Percentiles rank a stretch among this genome's conserved stretches.
phyloP scores from a whole-genome alignment of 2,113 vertebrate genomes.

The Electrona antarctica region DNA sequence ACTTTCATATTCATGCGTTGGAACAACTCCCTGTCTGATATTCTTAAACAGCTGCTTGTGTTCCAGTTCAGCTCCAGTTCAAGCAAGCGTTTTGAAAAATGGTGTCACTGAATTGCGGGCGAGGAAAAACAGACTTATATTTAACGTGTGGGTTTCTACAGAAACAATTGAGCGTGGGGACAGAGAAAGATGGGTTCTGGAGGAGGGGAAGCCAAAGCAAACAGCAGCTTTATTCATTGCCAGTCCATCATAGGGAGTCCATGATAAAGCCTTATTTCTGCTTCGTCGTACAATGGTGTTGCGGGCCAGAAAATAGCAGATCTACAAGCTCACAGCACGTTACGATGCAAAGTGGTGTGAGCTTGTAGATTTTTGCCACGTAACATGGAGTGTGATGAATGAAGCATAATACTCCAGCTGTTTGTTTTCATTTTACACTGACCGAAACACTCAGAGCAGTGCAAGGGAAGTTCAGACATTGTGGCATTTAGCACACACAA shows the following conservation, averaged over 20 bases:
- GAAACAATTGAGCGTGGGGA: slow-evolving; percentile 1
- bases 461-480: slow-evolving; percentile 26
- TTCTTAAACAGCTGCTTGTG: slow-evolving; percentile 29
- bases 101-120: slow-evolving; percentile 20
- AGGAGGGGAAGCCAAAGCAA: slow-evolving; percentile 56
- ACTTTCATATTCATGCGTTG: slow-evolving; percentile 28
- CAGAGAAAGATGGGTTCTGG: slow-evolving; percentile 25
- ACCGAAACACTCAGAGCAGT: slow-evolving; percentile 2
- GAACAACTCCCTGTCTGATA: slow-evolving; percentile 18
- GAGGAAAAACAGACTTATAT: slow-evolving; percentile 26
- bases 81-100: slow-evolving; percentile 42
- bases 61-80: slow-evolving; percentile 55
- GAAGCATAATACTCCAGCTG: too few species aligned
- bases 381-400: too few species aligned
- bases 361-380: too few species aligned
- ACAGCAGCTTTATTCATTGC: slow-evolving; percentile 57
- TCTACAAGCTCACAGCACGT: too few species aligned
- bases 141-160: slow-evolving; percentile 31
- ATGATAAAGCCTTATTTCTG: background rate
- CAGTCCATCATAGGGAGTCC: slow-evolving; percentile 36
- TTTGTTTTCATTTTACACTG: slow-evolving; percentile 27
- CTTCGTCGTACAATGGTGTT: too few species aligned
- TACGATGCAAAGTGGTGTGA: too few species aligned
- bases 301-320: too few species aligned
- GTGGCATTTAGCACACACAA: background rate